phyloP scores from a whole-genome alignment of 1,140 invertebrate species.

The Hesperophylax magnus region DNA sequence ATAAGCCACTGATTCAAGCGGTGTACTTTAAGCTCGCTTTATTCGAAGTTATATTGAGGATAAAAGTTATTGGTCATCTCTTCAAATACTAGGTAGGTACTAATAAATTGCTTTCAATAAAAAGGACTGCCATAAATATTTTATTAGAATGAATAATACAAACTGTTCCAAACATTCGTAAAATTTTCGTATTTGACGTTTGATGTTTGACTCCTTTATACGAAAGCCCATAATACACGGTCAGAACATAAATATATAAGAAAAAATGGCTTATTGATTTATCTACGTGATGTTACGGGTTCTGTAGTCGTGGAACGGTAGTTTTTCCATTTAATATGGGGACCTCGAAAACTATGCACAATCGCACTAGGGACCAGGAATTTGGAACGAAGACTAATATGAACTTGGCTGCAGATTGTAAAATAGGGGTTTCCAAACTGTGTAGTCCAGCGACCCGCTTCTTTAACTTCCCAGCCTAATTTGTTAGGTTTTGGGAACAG shows the following conservation, averaged over 20 bases:
- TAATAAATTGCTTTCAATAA: conserved; percentile 34
- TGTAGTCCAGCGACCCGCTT: too few relatives aligned
- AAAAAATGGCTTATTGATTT: conserved; percentile 54
- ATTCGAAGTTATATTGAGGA: neutral
- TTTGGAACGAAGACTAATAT: neutral
- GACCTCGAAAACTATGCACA: conserved; percentile 1
- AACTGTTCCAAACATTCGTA: conserved; percentile 13
- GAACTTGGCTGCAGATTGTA: too few relatives aligned
- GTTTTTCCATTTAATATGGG: conserved; percentile 10
- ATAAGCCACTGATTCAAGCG: too few relatives aligned
- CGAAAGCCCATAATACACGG: conserved; percentile 6
- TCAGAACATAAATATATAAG: neutral
- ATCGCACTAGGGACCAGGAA: neutral
- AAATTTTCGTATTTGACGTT: conserved; percentile 16
- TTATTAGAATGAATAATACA: conserved; percentile 34
- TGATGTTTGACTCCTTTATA: conserved; percentile 4
- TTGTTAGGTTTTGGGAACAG: too few relatives aligned
- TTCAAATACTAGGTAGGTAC: neutral
- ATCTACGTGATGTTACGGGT: conserved; percentile 47
- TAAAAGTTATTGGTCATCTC: neutral
- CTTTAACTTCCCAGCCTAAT: too few relatives aligned
- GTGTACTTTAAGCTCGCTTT: too few relatives aligned
- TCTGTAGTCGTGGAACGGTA: conserved; percentile 2
- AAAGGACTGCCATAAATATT: conserved; percentile 37
- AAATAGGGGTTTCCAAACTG: too few relatives aligned